These are phyloP conservation scores for Orthonevra nobilis DNA, from an alignment of 2,888 invertebrate genomes.

Conservation along the genomic window DNA sequence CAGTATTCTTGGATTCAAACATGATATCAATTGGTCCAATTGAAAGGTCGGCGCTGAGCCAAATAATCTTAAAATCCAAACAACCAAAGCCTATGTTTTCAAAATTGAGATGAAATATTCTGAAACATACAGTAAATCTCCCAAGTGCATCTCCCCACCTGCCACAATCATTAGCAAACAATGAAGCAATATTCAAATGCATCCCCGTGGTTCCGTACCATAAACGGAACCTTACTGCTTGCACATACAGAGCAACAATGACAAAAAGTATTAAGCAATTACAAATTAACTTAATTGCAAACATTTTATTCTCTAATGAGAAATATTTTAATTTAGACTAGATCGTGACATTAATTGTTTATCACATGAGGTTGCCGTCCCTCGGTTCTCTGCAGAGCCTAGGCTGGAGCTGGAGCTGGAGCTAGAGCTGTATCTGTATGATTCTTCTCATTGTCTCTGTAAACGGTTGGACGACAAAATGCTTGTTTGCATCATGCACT, in stretches of 20 bases:
- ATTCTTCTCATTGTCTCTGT: slow-evolving; percentile 47
- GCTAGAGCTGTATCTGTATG: too few species aligned
- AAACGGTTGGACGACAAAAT: slow-evolving; percentile 14
- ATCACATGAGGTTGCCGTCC: slow-evolving; percentile 65
- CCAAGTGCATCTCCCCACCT: slow-evolving; percentile 18
- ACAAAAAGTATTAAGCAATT: slow-evolving; percentile 77
- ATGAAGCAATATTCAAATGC: background rate
- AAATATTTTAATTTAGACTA: slow-evolving; percentile 77
- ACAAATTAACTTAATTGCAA: slow-evolving; percentile 78
- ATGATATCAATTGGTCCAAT: too few species aligned
- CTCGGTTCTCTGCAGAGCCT: too few species aligned
- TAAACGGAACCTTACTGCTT: background rate
- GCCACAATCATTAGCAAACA: slow-evolving; percentile 27
- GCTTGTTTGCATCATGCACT: slow-evolving; percentile 47
- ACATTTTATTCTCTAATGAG: slow-evolving; percentile 77
- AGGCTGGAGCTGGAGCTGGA: too few species aligned
- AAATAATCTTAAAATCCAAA: too few species aligned
- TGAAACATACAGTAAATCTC: background rate
- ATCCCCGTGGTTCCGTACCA: background rate
- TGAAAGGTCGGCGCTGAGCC: too few species aligned
- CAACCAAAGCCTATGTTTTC: too few species aligned
- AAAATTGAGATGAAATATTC: too few species aligned
- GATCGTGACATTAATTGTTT: slow-evolving; percentile 77
- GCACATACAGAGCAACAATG: slow-evolving; percentile 13
- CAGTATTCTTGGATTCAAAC: too few species aligned